These are phyloP conservation scores for Parambassis ranga DNA, from an alignment of 2,797 vertebrate species.

Conservation along the genomic window DNA sequence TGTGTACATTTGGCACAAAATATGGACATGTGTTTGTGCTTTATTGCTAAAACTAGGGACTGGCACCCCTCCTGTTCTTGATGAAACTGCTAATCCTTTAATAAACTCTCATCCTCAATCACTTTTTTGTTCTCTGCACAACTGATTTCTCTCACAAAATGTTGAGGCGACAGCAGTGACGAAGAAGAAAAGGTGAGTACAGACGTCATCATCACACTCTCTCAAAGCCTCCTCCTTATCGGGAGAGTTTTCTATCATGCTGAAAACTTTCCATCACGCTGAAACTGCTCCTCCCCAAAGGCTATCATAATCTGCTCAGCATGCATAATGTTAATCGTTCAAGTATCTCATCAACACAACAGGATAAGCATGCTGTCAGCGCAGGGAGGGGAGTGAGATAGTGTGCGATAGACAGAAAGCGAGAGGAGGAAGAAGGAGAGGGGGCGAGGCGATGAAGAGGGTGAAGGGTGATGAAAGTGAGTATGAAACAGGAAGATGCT, in stretches of 20 bases:
- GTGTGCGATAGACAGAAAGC: neutral
- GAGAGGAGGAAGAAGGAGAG: neutral
- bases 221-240: constrained; percentile 40
- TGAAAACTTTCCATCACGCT: constrained; percentile 57
- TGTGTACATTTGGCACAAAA: neutral
- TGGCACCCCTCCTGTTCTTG: neutral
- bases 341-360: constrained; percentile 59
- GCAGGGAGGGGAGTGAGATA: constrained; percentile 14
- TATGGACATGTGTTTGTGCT: neutral
- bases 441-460: neutral
- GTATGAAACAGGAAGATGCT: constrained; percentile 36
- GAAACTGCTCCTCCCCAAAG: constrained; percentile 53
- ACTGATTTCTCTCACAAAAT: too few species aligned
- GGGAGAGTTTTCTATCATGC: constrained; percentile 36
- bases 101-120: neutral
- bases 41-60: neutral
- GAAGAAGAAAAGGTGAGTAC: constrained; percentile 11
- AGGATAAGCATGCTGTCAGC: constrained; percentile 34
- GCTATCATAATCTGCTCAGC: constrained; percentile 60
- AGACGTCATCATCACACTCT: constrained; percentile 16
- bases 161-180: too few species aligned
- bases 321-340: constrained; percentile 57
- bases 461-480: constrained; percentile 26
- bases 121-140: neutral
- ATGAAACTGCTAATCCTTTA: neutral